phyloP scores from a whole-genome alignment of 2,888 invertebrate genomes.

The Dynastes grantii region DNA sequence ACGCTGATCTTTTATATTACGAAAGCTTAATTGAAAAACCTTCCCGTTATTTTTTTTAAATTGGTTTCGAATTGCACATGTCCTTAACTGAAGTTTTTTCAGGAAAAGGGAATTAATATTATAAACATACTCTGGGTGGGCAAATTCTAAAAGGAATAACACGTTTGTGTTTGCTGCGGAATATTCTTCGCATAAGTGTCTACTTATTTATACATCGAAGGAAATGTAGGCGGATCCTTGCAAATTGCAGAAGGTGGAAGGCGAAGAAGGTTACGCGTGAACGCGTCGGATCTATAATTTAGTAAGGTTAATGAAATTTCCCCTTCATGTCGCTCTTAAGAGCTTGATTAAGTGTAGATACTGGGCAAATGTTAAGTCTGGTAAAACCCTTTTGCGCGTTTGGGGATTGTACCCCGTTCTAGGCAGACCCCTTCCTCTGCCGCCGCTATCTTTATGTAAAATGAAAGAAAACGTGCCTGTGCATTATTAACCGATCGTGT shows the following conservation, averaged over 20 bases:
- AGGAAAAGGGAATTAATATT: too few relatives aligned
- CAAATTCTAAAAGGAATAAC: too few relatives aligned
- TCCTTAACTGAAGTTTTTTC: too few relatives aligned
- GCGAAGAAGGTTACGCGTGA: constrained; percentile 37
- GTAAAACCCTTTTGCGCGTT: constrained; percentile 28
- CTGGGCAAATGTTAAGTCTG: constrained; percentile 45
- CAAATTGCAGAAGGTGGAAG: constrained; percentile 37
- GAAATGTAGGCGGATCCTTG: constrained; percentile 30
- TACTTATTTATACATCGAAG: constrained; percentile 26
- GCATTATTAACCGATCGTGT: constrained; percentile 44
- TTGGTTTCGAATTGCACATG: too few relatives aligned
- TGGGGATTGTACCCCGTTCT: constrained; percentile 9
- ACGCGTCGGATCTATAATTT: constrained; percentile 50
- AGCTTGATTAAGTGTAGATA: constrained; percentile 51
- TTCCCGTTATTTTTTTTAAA: too few relatives aligned
- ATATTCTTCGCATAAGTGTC: constrained; percentile 11
- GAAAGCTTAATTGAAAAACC: too few relatives aligned
- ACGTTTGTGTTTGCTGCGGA: too few relatives aligned
- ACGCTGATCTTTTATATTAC: too few relatives aligned
- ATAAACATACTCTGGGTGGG: too few relatives aligned
- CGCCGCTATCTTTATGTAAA: constrained; percentile 45
- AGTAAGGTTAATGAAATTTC: constrained; percentile 51
- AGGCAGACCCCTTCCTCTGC: constrained; percentile 9
- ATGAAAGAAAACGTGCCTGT: constrained; percentile 44
- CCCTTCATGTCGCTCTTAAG: constrained; percentile 45